phyloP scores from a whole-genome alignment of 2,888 invertebrate genomes.

The Galerucella pusilla region DNA sequence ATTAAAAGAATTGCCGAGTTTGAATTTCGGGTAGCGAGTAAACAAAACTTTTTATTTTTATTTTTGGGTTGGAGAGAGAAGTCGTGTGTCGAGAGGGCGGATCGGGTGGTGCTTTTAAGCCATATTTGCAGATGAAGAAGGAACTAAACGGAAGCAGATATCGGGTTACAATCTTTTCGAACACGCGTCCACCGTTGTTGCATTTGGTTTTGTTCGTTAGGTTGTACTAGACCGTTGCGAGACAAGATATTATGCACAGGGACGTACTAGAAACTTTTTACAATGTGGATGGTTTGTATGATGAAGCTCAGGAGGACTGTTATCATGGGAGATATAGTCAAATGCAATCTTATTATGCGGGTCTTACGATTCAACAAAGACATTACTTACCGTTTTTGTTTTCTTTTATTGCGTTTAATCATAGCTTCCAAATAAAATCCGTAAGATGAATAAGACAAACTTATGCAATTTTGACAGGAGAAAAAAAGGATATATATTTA shows the following conservation, averaged over 20 bases:
- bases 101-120: slow-evolving; percentile 37
- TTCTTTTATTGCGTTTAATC: too few species aligned
- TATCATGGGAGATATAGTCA: too few species aligned
- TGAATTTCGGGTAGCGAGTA: slow-evolving; percentile 31
- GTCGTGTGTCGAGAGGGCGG: slow-evolving; percentile 32
- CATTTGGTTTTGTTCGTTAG: slow-evolving; percentile 10
- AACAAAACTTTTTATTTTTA: slow-evolving; percentile 27
- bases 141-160: slow-evolving; percentile 39
- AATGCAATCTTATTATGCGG: too few species aligned
- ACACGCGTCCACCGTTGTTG: slow-evolving; percentile 33
- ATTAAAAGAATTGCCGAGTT: slow-evolving; percentile 40
- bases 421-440: too few species aligned
- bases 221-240: slow-evolving; percentile 22
- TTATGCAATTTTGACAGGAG: too few species aligned
- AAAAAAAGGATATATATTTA: too few species aligned
- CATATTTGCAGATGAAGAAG: slow-evolving; percentile 40
- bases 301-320: too few species aligned
- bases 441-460: too few species aligned
- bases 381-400: too few species aligned
- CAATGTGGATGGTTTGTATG: too few species aligned
- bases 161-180: slow-evolving; percentile 40
- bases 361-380: too few species aligned
- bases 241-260: slow-evolving; percentile 12
- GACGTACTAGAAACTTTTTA: neutral
- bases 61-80: neutral